phyloP scores from a whole-genome alignment of 2,888 invertebrate species.

The Metacarcinus magister region DNA sequence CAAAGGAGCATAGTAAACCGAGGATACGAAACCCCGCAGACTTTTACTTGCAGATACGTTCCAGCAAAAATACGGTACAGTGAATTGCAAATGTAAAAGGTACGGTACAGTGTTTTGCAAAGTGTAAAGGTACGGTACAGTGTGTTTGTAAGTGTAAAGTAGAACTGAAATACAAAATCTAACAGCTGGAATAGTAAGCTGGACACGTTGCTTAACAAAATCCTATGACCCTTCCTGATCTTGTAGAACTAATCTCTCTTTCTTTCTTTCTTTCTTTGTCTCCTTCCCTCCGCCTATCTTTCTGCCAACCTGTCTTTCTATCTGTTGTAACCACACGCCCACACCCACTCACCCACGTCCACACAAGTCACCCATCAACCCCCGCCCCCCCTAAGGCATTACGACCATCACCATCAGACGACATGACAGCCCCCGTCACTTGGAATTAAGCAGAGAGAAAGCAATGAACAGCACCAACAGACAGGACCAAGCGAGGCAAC shows the following conservation, averaged over 20 bases:
- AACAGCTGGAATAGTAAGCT: no score
- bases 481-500: not conserved
- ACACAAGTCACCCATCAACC: not conserved
- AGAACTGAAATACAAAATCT: no score
- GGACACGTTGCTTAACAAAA: no score
- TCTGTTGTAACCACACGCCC: not conserved
- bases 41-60: not conserved
- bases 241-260: not conserved
- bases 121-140: no score
- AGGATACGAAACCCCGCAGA: not conserved
- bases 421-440: not conserved
- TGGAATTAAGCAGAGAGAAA: not conserved
- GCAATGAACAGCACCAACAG: constrained; percentile 16
- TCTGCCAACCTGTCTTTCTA: not conserved
- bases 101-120: not conserved
- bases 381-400: not conserved
- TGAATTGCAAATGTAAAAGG: not conserved
- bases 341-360: not conserved
- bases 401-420: not conserved
- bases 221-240: no score
- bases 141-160: no score
- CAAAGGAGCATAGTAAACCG: not conserved
- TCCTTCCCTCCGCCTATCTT: not conserved
- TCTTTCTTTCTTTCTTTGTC: not conserved
- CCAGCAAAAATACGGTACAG: not conserved